Base-by-base conservation (phyloP, 1,140 invertebrate genomes). In the Drosophila simulans region DNA sequence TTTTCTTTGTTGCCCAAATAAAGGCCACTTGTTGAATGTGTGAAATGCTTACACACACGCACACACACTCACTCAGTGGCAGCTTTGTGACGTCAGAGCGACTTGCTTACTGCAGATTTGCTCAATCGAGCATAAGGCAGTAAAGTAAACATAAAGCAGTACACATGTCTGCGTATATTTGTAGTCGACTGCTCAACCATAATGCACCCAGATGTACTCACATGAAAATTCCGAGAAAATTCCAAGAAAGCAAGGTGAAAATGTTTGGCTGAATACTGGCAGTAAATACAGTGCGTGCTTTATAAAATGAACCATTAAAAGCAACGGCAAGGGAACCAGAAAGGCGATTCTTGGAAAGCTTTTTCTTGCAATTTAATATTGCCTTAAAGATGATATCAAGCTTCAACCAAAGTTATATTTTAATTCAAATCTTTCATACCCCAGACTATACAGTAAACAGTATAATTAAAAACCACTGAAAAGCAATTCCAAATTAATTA, bases 21-120 rank as follows among this genome's bases (percentile, higher is more conserved):
- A 35, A 35, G 51, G 17, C 39, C 72, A 75, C 72, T 53, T 75
- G 72, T 75, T 75, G 46, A n/a, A 7, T 31, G 34, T 22, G 34
- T 22, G 17, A 25, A 58, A 34, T 70, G 64, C 56, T 35, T 31
- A 54, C 64, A 55, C 13, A 46, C 15, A 37, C 34, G n/a, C n/a
- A 43, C 42, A 11, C 42, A 43, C 15, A 4, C 7, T 10, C 15
- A 20, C 15, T 3, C 15, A 17, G 15, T 20, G 8, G 22, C 17
- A 57, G 25, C 59, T 58, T 39, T 34, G 53, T 34, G 37, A 17
- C 15, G 39, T 40, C 49, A 48, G 58, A 66, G 17, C 22, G 46
- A 4, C 37, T 37, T 43, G 59, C 37, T 65, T 64, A 37, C 35
- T 42, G 39, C 35, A 51, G 64, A 64, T 68, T 68, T 65, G 35